Evolutionary conservation across 2,888 invertebrate genomes (phyloP), one percentile per base, ranked within the genome.

Genomic region (Campoplex capitator): DNA sequence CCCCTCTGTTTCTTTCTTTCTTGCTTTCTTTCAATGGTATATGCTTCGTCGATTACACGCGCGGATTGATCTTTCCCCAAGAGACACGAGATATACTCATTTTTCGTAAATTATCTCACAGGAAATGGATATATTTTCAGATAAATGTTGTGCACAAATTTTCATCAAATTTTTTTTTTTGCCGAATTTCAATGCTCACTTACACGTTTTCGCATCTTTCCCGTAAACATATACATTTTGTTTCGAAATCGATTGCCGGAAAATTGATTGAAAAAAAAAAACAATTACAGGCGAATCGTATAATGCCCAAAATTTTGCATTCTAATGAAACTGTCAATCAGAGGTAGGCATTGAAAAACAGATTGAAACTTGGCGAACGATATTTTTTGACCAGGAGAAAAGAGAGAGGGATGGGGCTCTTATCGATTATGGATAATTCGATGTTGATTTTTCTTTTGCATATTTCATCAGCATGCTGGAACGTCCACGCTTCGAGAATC

Each of bases 391-490:
- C 48, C n/a, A n/a, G 32, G 32, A 45, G 62, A 1, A 38, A 75
- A 13, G n/a, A 13, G 58, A 16, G 23, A 32, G 13, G 28, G 58
- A 13, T 28, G 58, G 32, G 32, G 35, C 23, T 6, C 23, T 6
- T 38, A 6, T 28, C 58, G 58, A 23, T 35, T 28, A 9, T 3
- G 42, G 62, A 45, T 76, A 71, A 51, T 77, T 71, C n/a, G 3
- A 51, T 18, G 58, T 71, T 77, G 62, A 45, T 32, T 62, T 80
- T 58, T 76, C 13, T 42, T 58, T 75, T 68, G 28, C 45, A 56
- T 82, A 35, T 82, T 75, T 58, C 8, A 38, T 28, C 51, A 23
- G 16, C 45, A 1, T 28, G 13, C 32, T 42, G 8, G 35, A 23
- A 8, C 28, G n/a, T 11, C 54, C 18, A n/a, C 18, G 23, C 35